phyloP scores from a whole-genome alignment of 1,140 invertebrate genomes.

The Bicyclus anynana region DNA sequence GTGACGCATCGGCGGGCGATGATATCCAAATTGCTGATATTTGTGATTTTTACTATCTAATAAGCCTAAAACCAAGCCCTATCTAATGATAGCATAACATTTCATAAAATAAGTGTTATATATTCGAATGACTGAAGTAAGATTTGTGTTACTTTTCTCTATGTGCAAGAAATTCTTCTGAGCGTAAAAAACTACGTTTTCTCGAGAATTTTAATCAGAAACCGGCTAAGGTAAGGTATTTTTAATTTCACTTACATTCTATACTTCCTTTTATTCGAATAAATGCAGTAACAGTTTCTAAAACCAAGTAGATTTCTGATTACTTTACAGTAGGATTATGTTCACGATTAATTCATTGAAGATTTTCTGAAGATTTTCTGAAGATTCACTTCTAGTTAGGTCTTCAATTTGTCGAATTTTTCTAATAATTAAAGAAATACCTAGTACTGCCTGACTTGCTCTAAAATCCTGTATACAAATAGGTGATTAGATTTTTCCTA shows the following conservation, averaged over 20 bases:
- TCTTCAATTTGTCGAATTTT: too few species aligned
- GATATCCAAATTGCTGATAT: background rate
- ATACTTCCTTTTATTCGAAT: background rate
- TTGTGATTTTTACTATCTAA: background rate
- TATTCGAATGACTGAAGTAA: background rate
- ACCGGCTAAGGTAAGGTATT: background rate
- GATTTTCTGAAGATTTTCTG: too few species aligned
- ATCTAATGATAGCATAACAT: background rate
- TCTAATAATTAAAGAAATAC: too few species aligned
- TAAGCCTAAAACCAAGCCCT: background rate
- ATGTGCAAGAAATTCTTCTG: background rate
- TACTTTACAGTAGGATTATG: background rate
- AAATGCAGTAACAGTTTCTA: slow-evolving; percentile 14
- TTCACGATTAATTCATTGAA: background rate
- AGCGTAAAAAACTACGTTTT: background rate
- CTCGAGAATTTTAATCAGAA: background rate
- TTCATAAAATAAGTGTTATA: background rate
- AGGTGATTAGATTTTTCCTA: too few species aligned
- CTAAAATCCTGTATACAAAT: too few species aligned
- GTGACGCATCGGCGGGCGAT: slow-evolving; percentile 3
- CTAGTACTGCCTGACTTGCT: too few species aligned
- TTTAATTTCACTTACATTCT: background rate
- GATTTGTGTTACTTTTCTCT: background rate
- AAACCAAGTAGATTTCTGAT: background rate
- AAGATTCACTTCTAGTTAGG: too few species aligned